phyloP scores from a whole-genome alignment of 2,888 invertebrate species.

The Sclerodermus sp. region DNA sequence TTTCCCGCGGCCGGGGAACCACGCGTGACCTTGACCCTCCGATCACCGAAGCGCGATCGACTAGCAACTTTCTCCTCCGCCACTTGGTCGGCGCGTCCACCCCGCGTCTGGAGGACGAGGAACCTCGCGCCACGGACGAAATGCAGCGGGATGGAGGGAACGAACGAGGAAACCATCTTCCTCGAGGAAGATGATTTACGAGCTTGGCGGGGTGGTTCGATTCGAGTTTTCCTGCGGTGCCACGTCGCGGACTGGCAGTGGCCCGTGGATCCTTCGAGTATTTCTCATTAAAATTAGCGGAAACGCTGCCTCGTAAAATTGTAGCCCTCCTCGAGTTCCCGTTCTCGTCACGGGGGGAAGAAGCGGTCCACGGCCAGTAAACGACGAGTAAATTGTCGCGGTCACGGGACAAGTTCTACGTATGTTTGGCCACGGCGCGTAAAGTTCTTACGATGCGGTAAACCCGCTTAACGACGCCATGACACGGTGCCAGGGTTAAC shows the following conservation, averaged over 20 bases:
- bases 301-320: constrained; percentile 22
- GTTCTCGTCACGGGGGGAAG: constrained; percentile 23
- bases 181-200: no score
- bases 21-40: no score
- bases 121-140: no score
- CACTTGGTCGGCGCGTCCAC: no score
- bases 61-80: no score
- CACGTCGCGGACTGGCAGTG: background rate
- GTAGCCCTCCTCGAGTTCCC: constrained; percentile 16
- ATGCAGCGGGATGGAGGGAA: no score
- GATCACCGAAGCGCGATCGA: no score
- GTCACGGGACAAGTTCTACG: constrained; percentile 28
- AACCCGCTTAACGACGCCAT: constrained; percentile 29
- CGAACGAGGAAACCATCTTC: no score
- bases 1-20: no score
- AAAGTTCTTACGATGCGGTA: constrained; percentile 15
- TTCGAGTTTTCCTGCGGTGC: background rate
- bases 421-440: constrained; percentile 12
- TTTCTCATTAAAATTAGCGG: constrained; percentile 25
- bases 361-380: constrained; percentile 5
- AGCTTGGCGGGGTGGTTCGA: background rate
- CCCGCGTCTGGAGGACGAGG: no score
- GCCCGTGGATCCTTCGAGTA: constrained; percentile 19
- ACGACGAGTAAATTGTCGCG: constrained; percentile 32
- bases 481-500: constrained; percentile 36